Evolutionary conservation across 2,888 invertebrate genomes (phyloP), one percentile per base, ranked within the genome.

Genomic region (Flabesymbios commensalis): DNA sequence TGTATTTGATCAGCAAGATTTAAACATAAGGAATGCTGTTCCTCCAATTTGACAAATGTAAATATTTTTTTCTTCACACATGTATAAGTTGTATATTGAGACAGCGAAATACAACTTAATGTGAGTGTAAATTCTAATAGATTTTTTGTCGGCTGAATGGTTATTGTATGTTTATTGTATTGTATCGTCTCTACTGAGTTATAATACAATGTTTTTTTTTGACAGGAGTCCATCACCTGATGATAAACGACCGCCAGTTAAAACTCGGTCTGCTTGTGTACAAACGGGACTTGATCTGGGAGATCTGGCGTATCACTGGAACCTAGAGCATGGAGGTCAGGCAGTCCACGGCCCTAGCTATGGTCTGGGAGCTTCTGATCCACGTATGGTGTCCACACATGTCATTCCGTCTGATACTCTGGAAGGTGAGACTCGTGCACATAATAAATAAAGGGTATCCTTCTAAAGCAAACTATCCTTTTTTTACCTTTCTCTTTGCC

Each of bases 311-410:
- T 78, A 75, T 43, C 70, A 70, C 47, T 78, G 78, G 78, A 69
- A 76, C 55, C 60, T 70, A 5, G 42, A 63, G n/a, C 67, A 68
- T n/a, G 75, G 69, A n/a, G 74, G 74, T 1, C 61, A 70, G 26
- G 68, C 74, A 1, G 65, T 72, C 26, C 61, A 70, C 2, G 71
- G 72, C 1, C 67, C 71, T 5, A 24, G 60, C 60, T 54, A 61
- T 33, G 78, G 78, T 4, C 68, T 78, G 17, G 70, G 70, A 19
- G 71, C 72, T 64, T 74, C 76, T 24, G 78, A 80, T 54, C 78
- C 80, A 2, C 74, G 77, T 19, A 77, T 77, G 2, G 74, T 80
- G 24, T 78, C 78, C 26, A 72, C 78, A n/a, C 76, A 76, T 60
- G 75, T 75, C 14, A 75, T 80, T 55, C 75, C 73, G 59, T 72